A percentile compares a stretch with the other conserved stretches of the same genome.
phyloP scores from a whole-genome alignment of 2,113 vertebrate species.

The Indicator maculatus region DNA sequence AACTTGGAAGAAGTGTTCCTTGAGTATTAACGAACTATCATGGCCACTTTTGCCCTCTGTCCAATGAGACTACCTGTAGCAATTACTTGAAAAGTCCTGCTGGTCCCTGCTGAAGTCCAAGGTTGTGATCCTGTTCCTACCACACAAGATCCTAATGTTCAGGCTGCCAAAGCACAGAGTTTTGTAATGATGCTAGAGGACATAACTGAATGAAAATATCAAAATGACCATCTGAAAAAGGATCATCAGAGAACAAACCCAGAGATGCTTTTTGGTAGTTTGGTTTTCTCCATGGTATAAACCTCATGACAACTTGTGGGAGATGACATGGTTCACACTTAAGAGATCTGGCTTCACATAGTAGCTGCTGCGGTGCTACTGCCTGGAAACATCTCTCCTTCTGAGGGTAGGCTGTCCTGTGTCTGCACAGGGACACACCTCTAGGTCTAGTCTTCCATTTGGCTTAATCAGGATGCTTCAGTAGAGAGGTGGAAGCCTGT shows the following conservation, averaged over 20 bases:
- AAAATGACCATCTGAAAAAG: background rate
- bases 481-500: background rate
- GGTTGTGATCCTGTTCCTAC: no score
- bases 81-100: no score
- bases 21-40: no score
- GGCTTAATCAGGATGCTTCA: background rate
- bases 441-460: background rate
- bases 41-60: no score
- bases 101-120: no score
- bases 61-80: no score
- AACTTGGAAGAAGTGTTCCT: no score
- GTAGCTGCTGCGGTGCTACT: background rate
- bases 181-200: no score
- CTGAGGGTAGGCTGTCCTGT: background rate
- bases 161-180: no score
- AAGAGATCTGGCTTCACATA: background rate
- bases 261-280: background rate
- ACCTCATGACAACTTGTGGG: accelerated
- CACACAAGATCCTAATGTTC: no score
- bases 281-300: background rate
- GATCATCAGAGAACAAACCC: background rate
- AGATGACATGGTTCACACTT: background rate
- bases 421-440: background rate
- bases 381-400: background rate
- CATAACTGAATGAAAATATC: background rate